Conservation (phyloP, 2,113 vertebrate genomes). For the Corvus moneduloides region DNA sequence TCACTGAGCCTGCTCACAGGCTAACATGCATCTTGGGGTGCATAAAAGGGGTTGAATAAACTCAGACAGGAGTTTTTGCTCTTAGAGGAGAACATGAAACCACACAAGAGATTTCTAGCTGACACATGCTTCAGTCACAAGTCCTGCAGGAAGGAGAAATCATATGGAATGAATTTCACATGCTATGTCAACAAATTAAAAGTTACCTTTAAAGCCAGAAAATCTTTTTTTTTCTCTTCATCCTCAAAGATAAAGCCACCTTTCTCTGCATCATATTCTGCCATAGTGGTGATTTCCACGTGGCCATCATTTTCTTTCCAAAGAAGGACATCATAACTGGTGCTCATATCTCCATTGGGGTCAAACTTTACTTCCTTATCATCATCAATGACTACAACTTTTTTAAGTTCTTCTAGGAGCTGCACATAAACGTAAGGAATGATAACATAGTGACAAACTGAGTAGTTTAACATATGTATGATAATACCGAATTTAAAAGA, state of each 20-base stretch:
- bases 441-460: neutral
- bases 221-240: constrained; percentile 54
- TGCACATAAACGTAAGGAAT: constrained; percentile 39
- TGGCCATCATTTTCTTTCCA: constrained; percentile 75
- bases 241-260: constrained; percentile 67
- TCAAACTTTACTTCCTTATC: constrained; percentile 77
- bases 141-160: neutral
- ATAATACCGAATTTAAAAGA: neutral
- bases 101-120: neutral
- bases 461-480: neutral
- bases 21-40: neutral
- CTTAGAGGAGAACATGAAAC: neutral
- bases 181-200: neutral
- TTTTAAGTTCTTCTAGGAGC: constrained; percentile 77
- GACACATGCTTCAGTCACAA: neutral
- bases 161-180: neutral
- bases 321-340: constrained; percentile 79
- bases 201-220: constrained; percentile 76
- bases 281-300: constrained; percentile 69
- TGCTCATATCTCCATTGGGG: constrained; percentile 77
- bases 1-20: neutral
- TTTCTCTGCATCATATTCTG: constrained; percentile 76
- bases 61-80: neutral
- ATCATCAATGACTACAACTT: constrained; percentile 58
- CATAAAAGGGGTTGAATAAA: neutral